Base-by-base conservation (phyloP, 2,888 invertebrate species). In the Pemphredon lugubris region DNA sequence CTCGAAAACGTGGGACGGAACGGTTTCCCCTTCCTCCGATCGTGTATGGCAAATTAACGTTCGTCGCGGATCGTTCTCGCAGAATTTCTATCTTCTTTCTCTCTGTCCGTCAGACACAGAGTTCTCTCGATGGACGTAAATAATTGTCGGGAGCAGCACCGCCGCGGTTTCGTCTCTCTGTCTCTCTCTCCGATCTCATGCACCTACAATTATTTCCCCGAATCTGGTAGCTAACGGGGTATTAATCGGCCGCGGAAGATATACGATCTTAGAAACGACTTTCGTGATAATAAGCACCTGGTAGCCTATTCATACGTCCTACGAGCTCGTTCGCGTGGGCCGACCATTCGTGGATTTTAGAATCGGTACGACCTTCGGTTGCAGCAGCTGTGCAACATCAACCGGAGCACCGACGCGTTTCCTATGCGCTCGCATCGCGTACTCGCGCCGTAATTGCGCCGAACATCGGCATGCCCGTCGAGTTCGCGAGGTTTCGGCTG, bases 321-420 rank as follows among this genome's bases (percentile, higher is more conserved):
- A 79, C 83, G 72, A 79, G 73, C 73, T 68, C 68, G 73, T 66
- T 57, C 78, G 78, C 76, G 83, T 79, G 63, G 77, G 79, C 32
- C 71, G 79, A 16, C 13, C 72, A 71, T 75, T 73, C 75, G 53
- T 63, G 57, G 74, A 82, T 83, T 83, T 83, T 79, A 74, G 66
- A 82, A 77, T 75, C 77, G 73, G 75, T 69, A 64, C 77, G 82
- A 78, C 81, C 79, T 83, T 83, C 80, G 51, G 57, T 44, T 53
- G 40, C 65, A 30, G 47, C 72, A 61, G 54, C 68, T 48, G 57
- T 44, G 51, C 55, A 53, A 72, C 63, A 79, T 79, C 69, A 73
- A 72, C 63, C 40, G 48, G 64, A 26, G 51, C 64, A 61, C 61
- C 57, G 68, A 20, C 63, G 42, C 67, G 58, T 53, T 58, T 53